These are phyloP conservation scores for Arrhamphus sclerolepis DNA, from an alignment of 2,797 vertebrate species.

Conservation along the genomic window DNA sequence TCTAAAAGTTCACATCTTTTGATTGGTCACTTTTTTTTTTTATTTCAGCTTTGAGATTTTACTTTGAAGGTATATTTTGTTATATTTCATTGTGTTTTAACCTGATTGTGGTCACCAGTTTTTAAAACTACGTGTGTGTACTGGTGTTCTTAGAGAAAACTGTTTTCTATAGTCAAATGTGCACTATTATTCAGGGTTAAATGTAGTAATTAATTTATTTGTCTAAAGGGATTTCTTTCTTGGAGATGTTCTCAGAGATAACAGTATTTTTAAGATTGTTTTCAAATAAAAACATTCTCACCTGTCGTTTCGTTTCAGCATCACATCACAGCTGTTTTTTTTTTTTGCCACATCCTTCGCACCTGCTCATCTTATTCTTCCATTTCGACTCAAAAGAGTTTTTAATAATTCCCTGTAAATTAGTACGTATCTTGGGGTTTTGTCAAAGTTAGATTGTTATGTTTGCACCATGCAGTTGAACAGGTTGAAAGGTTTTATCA, in stretches of 20 bases:
- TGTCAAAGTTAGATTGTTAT: neutral
- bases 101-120: neutral
- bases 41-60: too few species aligned
- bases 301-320: conserved; percentile 8
- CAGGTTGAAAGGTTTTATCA: neutral
- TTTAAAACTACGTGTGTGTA: conserved; percentile 8
- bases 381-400: conserved; percentile 56
- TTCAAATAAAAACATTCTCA: neutral
- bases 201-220: conserved; percentile 48
- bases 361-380: conserved; percentile 10
- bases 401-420: neutral
- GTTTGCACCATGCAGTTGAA: neutral
- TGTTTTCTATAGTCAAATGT: conserved; percentile 21
- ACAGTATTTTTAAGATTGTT: conserved; percentile 29
- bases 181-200: conserved; percentile 29
- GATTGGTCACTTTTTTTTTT: too few species aligned
- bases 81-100: neutral
- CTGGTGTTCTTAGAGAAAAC: neutral
- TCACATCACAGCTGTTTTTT: neutral
- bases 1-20: too few species aligned
- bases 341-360: conserved; percentile 7
- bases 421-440: neutral
- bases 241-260: conserved; percentile 20
- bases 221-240: conserved; percentile 36
- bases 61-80: neutral